A percentile compares a stretch with the other conserved stretches of the same genome.
phyloP scores from a whole-genome alignment of 1,140 invertebrate species.

The Lasioglossum albipes region DNA sequence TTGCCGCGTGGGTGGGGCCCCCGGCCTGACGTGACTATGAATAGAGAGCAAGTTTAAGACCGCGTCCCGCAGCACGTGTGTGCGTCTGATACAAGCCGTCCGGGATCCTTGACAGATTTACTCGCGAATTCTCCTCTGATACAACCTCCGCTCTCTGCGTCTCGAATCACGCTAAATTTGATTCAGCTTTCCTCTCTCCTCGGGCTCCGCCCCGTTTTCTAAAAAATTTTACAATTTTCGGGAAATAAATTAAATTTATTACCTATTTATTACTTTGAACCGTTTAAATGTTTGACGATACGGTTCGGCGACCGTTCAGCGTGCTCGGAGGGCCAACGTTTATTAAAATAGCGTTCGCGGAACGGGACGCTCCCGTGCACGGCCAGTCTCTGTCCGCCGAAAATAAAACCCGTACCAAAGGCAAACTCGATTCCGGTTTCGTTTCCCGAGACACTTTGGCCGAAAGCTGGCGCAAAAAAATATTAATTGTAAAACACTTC shows the following conservation, averaged over 20 bases:
- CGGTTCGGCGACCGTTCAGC: too few species aligned
- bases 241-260: too few species aligned
- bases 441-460: neutral
- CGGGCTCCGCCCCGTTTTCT: too few species aligned
- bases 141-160: neutral
- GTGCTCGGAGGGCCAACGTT: neutral
- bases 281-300: too few species aligned
- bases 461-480: conserved; percentile 29
- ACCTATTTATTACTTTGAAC: too few species aligned
- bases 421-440: neutral
- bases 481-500: conserved; percentile 48
- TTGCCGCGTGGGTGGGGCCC: conserved; percentile 52
- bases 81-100: conserved; percentile 17
- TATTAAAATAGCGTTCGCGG: conserved; percentile 5
- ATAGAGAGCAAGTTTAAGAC: conserved; percentile 71
- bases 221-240: too few species aligned
- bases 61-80: conserved; percentile 43
- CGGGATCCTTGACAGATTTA: conserved; percentile 63
- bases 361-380: neutral
- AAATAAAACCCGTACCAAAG: neutral
- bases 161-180: too few species aligned
- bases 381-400: neutral
- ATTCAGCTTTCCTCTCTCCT: too few species aligned
- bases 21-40: conserved; percentile 60
- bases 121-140: conserved; percentile 51